Base-by-base conservation (phyloP, 1,140 invertebrate genomes). In the fruit fly (Drosophila melanogaster) region DNA sequence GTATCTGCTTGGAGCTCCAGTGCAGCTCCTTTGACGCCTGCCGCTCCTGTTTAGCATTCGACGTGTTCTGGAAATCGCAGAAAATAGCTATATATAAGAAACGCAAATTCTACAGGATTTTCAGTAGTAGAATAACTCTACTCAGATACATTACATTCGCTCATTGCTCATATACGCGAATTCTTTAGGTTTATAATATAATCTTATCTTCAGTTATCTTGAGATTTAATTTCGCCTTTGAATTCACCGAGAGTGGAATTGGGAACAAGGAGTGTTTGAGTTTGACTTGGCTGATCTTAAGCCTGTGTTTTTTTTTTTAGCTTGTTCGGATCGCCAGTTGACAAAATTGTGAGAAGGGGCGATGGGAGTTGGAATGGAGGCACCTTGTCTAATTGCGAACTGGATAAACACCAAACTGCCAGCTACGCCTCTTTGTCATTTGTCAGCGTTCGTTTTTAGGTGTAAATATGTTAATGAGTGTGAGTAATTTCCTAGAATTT, bases 391-490 rank as follows among this genome's bases (percentile, higher is more conserved):
- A 87, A 87, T 87, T 87, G 83, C 75, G 62, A 87, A 87, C 84
- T 77, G 83, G 79, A 86, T 86, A 74, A 81, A 70, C 64, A 71
- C 43, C 51, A 38, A 19, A 12, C 30, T 58, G 37, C 38, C 64
- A 37, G 65, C 49, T 62, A 77, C 84, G 84, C 77, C 84, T 73
- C 79, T 84, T 66, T 84, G 60, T 70, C 84, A 87, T 87, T 87
- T 87, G 79, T 87, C 77, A 84, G 72, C 58, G 65, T 84, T 73
- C 72, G 84, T 55, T 87, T 89, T 87, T 89, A 87, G 84, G 85
- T 87, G 84, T 87, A 87, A 87, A 87, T 87, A 87, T 87, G 84
- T 89, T 87, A 87, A 87, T 87, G 84, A 87, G 84, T 89, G 80
- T 80, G 84, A 89, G 79, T 84, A 62, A 79, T 84, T 87, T 87